Percentiles rank a stretch among this genome's conserved stretches.
phyloP scores from a whole-genome alignment of 2,888 invertebrate species.

The Perithous albicinctus region DNA sequence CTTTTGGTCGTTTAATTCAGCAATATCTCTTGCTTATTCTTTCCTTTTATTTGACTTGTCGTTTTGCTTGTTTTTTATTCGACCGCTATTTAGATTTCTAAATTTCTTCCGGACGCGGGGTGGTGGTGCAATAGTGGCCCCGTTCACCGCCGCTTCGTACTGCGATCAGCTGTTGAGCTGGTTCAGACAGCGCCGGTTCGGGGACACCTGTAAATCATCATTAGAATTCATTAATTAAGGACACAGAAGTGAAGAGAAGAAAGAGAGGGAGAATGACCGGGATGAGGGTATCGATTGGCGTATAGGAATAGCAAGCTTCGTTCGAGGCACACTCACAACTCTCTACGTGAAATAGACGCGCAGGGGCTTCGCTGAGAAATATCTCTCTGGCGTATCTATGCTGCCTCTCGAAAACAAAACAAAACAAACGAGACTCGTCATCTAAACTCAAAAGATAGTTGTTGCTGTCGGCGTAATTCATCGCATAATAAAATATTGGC shows the following conservation, averaged over 20 bases:
- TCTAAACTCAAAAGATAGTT: neutral
- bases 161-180: constrained; percentile 85
- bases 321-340: constrained; percentile 2
- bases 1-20: constrained; percentile 29
- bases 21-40: constrained; percentile 17
- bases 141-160: constrained; percentile 84
- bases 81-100: constrained; percentile 56
- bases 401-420: neutral
- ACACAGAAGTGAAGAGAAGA: neutral
- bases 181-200: constrained; percentile 84
- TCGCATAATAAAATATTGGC: neutral
- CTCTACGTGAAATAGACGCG: neutral
- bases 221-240: constrained; percentile 43
- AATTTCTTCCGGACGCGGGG: constrained; percentile 78
- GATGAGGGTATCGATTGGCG: constrained; percentile 16
- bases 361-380: constrained; percentile 11
- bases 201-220: constrained; percentile 81
- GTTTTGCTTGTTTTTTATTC: too few species aligned
- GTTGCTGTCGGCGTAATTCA: neutral
- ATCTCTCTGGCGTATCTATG: constrained; percentile 1
- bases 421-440: constrained; percentile 4
- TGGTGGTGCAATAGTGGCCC: constrained; percentile 82
- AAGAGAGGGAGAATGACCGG: neutral
- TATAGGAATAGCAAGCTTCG: constrained; percentile 4
- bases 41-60: constrained; percentile 20